Evolutionary conservation across 2,797 vertebrate species (phyloP), one percentile per base, ranked within the genome.

Genomic region (Pogonophryne albipinna): DNA sequence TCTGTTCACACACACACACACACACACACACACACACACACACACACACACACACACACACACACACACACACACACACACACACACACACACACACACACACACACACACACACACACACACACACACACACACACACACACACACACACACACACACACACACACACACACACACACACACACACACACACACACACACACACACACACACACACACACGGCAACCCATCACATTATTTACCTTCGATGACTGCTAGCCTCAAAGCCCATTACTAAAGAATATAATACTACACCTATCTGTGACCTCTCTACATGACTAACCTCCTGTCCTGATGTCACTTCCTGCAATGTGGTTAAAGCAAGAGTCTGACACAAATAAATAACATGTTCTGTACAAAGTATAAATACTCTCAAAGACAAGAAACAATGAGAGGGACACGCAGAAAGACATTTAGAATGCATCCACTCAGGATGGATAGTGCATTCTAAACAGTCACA

Each of bases 351-450:
- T 15, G 71, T 56, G 66, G 62, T 68, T 6, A 19, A 71, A 55
- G 61, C 62, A 58, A 55, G 57, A 72, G 68, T 50, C 63, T 10
- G 55, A 66, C 31, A 74, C 38, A 59, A 87, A 91, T 87, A 89
- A 90, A 86, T 82, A 87, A 70, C 45, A 77, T 10, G 55, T 79
- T 77, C 66, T 85, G 79, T 88, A 86, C 84, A 87, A 80, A 78
- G 79, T 62, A 86, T 86, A 90, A 85, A 88, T 87, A 90, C 55
- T 74, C 69, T 59, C 71, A 59, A 80, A 76, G 76, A 84, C 31
- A 42, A 55, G 20, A 77, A 74, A 75, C 23, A 61, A 31, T 1
- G 34, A 1, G 53, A 70, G 72, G 75, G 77, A 86, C 44, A 2
- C 78, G 84, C 81, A 58, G 62, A 77, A 47, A 27, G 52, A 44